Base-by-base conservation (phyloP, 2,888 invertebrate genomes). In the Chrysomela aeneicollis region DNA sequence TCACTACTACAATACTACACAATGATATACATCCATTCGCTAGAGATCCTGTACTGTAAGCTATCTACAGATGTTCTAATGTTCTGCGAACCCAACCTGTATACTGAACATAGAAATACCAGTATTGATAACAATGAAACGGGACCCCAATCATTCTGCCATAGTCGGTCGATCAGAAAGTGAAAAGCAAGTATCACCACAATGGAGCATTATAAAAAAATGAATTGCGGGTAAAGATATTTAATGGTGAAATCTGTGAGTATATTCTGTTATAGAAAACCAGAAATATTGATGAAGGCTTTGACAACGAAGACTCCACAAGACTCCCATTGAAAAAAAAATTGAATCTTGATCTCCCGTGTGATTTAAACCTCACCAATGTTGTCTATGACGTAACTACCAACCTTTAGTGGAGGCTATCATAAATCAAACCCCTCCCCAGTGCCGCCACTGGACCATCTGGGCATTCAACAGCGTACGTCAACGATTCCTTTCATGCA, bases 111-210 rank as follows among this genome's bases (percentile, higher is more conserved):
- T 55, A 46, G 26, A 57, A 46, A 57, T 57, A 46, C 46, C 22
- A 57, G 57, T 57, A 57, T 57, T 57, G 57, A 57, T 57, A 46
- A 57, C 57, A 57, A 57, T 42, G 42, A 55, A 42, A 42, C n/a
- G 42, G 12, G 42, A 42, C 3, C 42, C 15, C 42, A 10, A 12
- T 42, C 42, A 12, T 6, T 42, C 4, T 15, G 6, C 42, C 42
- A 42, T n/a, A 3, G 42, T 42, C 42, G 42, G 42, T 1, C 15
- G 2, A 15, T 4, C 42, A 42, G 42, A 26, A 26, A 6, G 26
- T 26, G 3, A 5, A 26, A 6, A 26, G 26, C n/a, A 6, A 6
- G 26, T 26, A 3, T 26, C 26, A 6, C 6, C 15, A 15, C 1
- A 15, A 9, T 42, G 15, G 15, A 4, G 6, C 42, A 42, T 42